phyloP scores from a whole-genome alignment of 1,140 invertebrate genomes.

The Lepidurus apus region DNA sequence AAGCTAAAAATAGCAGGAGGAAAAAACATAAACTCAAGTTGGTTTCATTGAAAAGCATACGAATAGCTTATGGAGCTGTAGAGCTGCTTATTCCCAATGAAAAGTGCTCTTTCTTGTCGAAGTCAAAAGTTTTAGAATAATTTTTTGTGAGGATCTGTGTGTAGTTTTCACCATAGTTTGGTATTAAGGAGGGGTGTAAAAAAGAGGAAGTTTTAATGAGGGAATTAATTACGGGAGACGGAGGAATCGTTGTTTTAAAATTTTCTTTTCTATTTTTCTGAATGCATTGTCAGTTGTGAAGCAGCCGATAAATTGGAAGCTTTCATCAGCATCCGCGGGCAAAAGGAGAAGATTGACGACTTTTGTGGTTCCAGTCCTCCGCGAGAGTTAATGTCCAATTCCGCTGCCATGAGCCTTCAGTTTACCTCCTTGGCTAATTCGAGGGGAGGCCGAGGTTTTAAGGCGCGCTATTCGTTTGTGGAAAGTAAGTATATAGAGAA shows the following conservation, averaged over 20 bases:
- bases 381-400: conserved; percentile 82
- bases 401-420: conserved; percentile 70
- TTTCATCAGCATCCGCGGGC: conserved; percentile 68
- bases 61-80: no score
- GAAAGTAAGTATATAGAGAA: conserved; percentile 58
- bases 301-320: conserved; percentile 68
- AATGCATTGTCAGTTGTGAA: conserved; percentile 61
- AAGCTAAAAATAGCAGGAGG: no score
- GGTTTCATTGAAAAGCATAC: no score
- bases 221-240: neutral
- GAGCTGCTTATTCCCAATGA: no score
- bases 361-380: conserved; percentile 74
- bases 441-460: conserved; percentile 71
- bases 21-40: no score
- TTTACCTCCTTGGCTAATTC: conserved; percentile 67
- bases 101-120: no score
- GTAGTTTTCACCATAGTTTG: no score
- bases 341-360: conserved; percentile 71
- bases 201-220: neutral
- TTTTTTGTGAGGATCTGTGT: no score
- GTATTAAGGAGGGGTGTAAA: no score
- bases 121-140: no score
- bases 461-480: conserved; percentile 77
- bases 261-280: conserved; percentile 30
- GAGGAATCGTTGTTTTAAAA: neutral